Evolutionary conservation across 2,888 invertebrate species (phyloP).

Genomic region (Listrodromus nycthemerus): DNA sequence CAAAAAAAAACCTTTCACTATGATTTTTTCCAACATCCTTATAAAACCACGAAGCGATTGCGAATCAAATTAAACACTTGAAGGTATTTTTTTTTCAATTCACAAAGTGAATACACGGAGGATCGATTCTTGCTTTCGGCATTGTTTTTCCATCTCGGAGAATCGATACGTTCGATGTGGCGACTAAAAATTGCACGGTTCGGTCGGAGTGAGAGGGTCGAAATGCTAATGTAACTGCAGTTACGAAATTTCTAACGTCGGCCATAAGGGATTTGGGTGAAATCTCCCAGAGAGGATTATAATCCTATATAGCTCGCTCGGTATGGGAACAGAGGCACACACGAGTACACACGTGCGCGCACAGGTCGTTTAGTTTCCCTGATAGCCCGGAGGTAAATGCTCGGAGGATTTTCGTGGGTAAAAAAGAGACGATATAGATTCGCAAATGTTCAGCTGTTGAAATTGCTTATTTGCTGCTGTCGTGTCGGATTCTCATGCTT

Average conservation of each 20-base stretch:
- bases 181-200: background rate
- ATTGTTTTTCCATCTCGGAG: background rate
- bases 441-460: conserved; percentile 23
- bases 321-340: conserved; percentile 38
- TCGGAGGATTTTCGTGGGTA: conserved; percentile 39
- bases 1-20: background rate
- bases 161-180: background rate
- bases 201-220: background rate
- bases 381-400: conserved; percentile 45
- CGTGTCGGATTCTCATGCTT: conserved; percentile 15
- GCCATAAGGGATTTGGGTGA: conserved; percentile 49
- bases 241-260: conserved; percentile 56
- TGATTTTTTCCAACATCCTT: background rate
- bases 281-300: conserved; percentile 53
- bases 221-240: conserved; percentile 39
- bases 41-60: background rate
- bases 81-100: background rate
- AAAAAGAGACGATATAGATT: conserved; percentile 33
- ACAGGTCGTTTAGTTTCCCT: conserved; percentile 52
- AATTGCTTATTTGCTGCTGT: conserved; percentile 16
- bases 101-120: background rate
- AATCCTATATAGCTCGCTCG: conserved; percentile 29
- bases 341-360: background rate
- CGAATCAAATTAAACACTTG: too few relatives aligned
- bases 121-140: background rate